Percentiles rank a stretch among this genome's conserved stretches.
These are phyloP conservation scores for Zaprionus bogoriensis DNA, from an alignment of 2,888 invertebrate genomes.

Conservation along the genomic window DNA sequence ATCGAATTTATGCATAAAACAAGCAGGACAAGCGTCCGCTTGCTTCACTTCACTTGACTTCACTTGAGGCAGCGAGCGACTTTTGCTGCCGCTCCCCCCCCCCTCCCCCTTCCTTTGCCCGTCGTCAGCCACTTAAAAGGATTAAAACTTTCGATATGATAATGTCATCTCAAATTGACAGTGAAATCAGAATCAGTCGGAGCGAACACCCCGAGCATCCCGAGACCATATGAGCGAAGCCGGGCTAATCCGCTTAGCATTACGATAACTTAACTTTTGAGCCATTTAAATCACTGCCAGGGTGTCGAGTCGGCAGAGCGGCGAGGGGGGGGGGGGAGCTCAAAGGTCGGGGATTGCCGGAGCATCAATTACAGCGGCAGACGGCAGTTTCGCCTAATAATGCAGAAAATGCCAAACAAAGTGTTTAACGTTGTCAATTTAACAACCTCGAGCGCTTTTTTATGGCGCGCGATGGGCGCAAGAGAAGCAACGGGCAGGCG, in stretches of 20 bases:
- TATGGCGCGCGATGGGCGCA: constrained; percentile 42
- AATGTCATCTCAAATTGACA: constrained; percentile 73
- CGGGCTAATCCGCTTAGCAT: constrained; percentile 70
- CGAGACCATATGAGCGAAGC: no score
- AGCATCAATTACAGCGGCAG: constrained; percentile 74
- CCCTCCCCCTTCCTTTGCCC: constrained; percentile 38
- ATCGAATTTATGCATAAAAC: constrained; percentile 78
- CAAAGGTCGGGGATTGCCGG: constrained; percentile 17
- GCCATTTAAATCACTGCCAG: constrained; percentile 75
- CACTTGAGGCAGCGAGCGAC: no score
- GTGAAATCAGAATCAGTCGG: constrained; percentile 55
- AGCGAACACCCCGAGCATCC: no score
- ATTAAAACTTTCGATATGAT: constrained; percentile 74
- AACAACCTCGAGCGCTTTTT: constrained; percentile 77
- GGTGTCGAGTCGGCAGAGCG: constrained; percentile 41
- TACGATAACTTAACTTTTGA: constrained; percentile 77
- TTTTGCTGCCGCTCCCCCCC: not conserved
- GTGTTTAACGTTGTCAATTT: constrained; percentile 79
- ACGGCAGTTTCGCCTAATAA: constrained; percentile 72
- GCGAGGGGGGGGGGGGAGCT: not conserved
- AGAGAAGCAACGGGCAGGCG: not conserved
- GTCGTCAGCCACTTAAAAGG: constrained; percentile 72
- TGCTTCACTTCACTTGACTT: constrained; percentile 21
- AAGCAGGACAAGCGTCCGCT: constrained; percentile 37
- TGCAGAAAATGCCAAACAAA: constrained; percentile 79